Base-by-base conservation (phyloP, 2,797 vertebrate genomes). In the Microctenopoma lineatum region DNA sequence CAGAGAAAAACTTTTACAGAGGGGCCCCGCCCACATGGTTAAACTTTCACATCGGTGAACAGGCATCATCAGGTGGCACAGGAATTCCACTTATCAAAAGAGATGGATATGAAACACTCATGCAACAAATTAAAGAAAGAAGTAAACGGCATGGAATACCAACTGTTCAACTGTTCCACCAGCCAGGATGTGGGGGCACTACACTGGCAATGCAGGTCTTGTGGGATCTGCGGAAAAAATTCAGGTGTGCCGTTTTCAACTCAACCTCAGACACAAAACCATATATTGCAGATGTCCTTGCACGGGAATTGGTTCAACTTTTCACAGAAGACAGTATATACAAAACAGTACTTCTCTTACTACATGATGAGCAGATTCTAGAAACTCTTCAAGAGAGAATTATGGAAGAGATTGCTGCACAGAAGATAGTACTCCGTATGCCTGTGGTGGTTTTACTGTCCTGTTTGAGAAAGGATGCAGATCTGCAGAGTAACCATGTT, bases 171-270 rank as follows among this genome's bases (percentile, higher is more conserved):
- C 51, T 80, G 12, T 0, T 51, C 36, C 85, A 90, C 48, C 54
- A 86, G 16, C 64, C 70, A 51, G 82, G 88, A 39, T 14, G 85
- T 50, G 85, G 87, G 0, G 87, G 85, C 2, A 84, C 84, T 27
- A 90, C 88, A 6, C 9, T 89, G 60, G 85, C 79, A 60, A 86
- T 82, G 82, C 79, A 90, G 45, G 74, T 89, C 25, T 0, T 90
- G 41, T 90, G 88, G 87, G 73, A 84, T n/a, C 64, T 86, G 6
- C 57, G 63, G n/a, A 77, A 73, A 68, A 70, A 3, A 7, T 73
- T 83, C 11, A 79, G 69, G 21, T 62, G 85, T 41, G 85, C 80
- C 3, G 59, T 79, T 42, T 41, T 89, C 48, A 79, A 16, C 0
- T 45, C 68, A 10, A 36, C 29, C 8, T 13, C 39, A 21, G 52